Percentiles rank a stretch among this genome's conserved stretches.
These are phyloP conservation scores for Antedon bifida DNA, from an alignment of 35 echinoderm and acorn worm genomes.

Conservation along the genomic window DNA sequence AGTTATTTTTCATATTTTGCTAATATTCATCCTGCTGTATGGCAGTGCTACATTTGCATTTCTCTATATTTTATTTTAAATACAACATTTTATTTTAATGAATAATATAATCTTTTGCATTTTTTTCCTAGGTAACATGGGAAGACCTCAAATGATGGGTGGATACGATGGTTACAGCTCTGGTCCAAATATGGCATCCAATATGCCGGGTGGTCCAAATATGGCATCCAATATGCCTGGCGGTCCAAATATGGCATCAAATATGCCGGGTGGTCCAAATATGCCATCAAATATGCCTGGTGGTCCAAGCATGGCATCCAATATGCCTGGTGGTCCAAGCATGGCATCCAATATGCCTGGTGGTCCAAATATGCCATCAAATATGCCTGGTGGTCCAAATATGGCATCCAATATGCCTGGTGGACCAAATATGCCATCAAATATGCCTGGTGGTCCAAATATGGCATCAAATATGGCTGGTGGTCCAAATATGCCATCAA, in stretches of 20 bases:
- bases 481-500: neutral
- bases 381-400: constrained; percentile 16
- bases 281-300: no score
- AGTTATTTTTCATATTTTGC: no score
- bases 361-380: constrained; percentile 37
- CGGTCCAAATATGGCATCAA: neutral
- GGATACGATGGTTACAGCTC: neutral
- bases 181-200: neutral
- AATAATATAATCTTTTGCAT: no score
- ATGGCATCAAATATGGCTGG: neutral
- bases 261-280: no score
- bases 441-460: neutral
- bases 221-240: neutral
- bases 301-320: no score
- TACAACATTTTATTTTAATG: no score
- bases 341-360: constrained; percentile 20
- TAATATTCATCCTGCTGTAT: no score
- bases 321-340: neutral
- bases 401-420: no score
- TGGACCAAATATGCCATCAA: constrained; percentile 3
- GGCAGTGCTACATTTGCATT: no score
- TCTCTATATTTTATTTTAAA: no score
- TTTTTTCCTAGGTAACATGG: neutral
- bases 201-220: no score
- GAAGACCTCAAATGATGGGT: neutral